Conservation (phyloP, 2,113 vertebrate species). For the Cyanistes caeruleus region DNA sequence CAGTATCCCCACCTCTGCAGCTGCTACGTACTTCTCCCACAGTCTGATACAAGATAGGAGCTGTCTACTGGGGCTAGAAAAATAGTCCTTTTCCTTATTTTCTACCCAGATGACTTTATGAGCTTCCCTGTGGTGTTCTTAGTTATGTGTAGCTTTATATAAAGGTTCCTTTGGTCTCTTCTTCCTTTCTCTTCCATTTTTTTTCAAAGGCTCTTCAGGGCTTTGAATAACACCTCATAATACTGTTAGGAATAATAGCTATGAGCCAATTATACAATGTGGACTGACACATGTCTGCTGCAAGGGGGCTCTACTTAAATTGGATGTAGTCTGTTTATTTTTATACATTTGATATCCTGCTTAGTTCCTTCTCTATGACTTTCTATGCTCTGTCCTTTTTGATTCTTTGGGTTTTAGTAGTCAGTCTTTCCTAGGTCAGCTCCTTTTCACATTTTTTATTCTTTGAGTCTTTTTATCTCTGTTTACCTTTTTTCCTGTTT, state of each 20-base stretch:
- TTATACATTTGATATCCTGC: not conserved
- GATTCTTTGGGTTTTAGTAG: not conserved
- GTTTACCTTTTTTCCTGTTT: not conserved
- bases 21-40: not conserved
- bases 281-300: slow-evolving; percentile 10
- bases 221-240: slow-evolving; percentile 50
- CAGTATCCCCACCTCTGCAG: not conserved
- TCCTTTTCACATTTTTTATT: not conserved
- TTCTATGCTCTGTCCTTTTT: not conserved
- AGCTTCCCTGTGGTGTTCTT: slow-evolving; percentile 44
- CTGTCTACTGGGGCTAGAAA: not conserved
- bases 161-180: slow-evolving; percentile 54
- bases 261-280: slow-evolving; percentile 29
- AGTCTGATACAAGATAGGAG: not conserved
- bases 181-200: not conserved
- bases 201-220: slow-evolving; percentile 18
- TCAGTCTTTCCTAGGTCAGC: not conserved
- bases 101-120: not conserved
- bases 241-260: slow-evolving; percentile 49
- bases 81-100: slow-evolving; percentile 21
- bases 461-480: not conserved
- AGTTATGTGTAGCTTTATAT: slow-evolving; percentile 20
- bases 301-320: not conserved
- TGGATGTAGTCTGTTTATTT: slow-evolving; percentile 25
- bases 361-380: not conserved